Evolutionary conservation across 1,140 invertebrate genomes (phyloP).

Genomic region (Drosophila busckii): DNA sequence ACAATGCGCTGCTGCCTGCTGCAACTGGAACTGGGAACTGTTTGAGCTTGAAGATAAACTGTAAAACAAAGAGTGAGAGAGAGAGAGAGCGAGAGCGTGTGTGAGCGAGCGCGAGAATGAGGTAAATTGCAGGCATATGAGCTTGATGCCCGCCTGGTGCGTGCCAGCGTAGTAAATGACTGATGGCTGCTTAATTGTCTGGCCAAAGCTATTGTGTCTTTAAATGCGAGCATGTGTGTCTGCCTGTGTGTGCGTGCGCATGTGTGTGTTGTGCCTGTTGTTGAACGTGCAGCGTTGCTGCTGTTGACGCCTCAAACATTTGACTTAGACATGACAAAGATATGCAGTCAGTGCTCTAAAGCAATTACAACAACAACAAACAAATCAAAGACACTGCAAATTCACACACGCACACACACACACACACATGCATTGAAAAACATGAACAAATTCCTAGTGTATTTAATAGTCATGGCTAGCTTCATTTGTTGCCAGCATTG

Average conservation of each 20-base stretch:
- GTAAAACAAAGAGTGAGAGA: too few species aligned
- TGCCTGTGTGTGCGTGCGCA: background rate
- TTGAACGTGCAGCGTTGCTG: constrained; percentile 43
- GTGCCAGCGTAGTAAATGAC: constrained; percentile 62
- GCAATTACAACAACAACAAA: constrained; percentile 13
- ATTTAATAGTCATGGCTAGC: too few species aligned
- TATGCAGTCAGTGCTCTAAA: constrained; percentile 33
- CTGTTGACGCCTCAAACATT: constrained; percentile 67
- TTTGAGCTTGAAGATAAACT: too few species aligned
- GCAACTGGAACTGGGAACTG: constrained; percentile 8
- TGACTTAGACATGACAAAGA: constrained; percentile 63
- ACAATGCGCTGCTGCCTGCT: constrained; percentile 24
- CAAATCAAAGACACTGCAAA: constrained; percentile 65
- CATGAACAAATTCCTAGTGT: too few species aligned
- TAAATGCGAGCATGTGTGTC: background rate
- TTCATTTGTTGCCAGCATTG: too few species aligned
- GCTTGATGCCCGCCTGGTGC: constrained; percentile 40
- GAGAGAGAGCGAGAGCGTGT: too few species aligned
- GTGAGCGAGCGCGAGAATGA: background rate
- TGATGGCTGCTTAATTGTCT: constrained; percentile 76
- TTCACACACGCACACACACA: too few species aligned
- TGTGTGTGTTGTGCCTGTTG: constrained; percentile 2
- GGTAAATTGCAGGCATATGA: constrained; percentile 4
- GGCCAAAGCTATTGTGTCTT: constrained; percentile 62
- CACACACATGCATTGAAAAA: too few species aligned